phyloP scores from a whole-genome alignment of 2,888 invertebrate genomes.

The Heliconius charithonia region DNA sequence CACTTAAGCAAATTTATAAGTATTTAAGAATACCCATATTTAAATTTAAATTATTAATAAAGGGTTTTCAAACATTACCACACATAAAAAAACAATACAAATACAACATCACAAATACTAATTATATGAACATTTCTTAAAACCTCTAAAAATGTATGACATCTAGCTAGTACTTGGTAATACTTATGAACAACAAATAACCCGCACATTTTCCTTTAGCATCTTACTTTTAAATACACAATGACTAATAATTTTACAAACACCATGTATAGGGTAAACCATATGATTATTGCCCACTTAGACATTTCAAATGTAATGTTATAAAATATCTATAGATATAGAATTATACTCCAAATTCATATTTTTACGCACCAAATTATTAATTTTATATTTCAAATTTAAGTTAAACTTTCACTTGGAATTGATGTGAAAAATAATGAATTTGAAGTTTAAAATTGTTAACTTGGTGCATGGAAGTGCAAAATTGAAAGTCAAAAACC shows the following conservation, averaged over 20 bases:
- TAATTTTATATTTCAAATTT: too few species aligned
- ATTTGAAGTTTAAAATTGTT: too few species aligned
- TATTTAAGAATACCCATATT: not conserved
- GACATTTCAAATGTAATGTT: not conserved
- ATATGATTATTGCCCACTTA: not conserved
- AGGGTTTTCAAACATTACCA: not conserved
- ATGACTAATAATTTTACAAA: slow-evolving; percentile 19
- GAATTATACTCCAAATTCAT: too few species aligned
- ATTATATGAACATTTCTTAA: not conserved
- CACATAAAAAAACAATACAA: not conserved
- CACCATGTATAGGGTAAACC: not conserved
- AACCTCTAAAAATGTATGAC: not conserved
- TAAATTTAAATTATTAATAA: not conserved
- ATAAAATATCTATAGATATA: too few species aligned
- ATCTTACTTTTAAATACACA: slow-evolving; percentile 1
- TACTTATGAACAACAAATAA: not conserved
- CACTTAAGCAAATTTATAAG: not conserved
- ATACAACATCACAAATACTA: not conserved
- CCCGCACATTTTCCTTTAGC: slow-evolving; percentile 5
- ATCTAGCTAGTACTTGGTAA: slow-evolving; percentile 17
- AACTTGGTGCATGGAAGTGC: too few species aligned
- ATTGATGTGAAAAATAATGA: too few species aligned
- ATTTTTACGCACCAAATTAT: too few species aligned
- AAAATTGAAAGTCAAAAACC: not conserved
- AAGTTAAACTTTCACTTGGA: too few species aligned